phyloP scores from a whole-genome alignment of 2,888 invertebrate species.

The Macrosoma leucophasiata region DNA sequence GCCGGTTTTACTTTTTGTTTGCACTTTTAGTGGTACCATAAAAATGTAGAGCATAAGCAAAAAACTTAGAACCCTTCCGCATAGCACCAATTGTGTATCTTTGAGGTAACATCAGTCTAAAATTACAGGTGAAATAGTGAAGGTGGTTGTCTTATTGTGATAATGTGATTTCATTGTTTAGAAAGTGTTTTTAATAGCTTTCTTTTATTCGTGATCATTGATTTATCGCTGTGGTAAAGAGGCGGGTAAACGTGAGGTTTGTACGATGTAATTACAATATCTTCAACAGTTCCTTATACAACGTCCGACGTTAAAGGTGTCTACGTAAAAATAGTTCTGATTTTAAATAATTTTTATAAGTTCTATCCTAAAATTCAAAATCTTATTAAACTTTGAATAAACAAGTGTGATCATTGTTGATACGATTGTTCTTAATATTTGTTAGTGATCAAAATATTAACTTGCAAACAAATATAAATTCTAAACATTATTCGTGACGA shows the following conservation, averaged over 20 bases:
- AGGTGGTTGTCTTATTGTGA: slow-evolving; percentile 61
- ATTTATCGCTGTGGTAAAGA: slow-evolving; percentile 54
- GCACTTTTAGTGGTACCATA: slow-evolving; percentile 51
- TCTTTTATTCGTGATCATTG: slow-evolving; percentile 62
- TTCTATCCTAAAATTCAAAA: no score
- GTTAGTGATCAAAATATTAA: no score
- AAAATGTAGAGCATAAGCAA: slow-evolving; percentile 70
- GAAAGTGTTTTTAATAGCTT: slow-evolving; percentile 54
- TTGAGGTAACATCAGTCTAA: slow-evolving; percentile 54
- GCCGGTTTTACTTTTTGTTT: slow-evolving; percentile 50
- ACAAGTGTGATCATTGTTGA: no score
- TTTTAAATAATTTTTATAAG: no score
- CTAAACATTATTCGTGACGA: no score
- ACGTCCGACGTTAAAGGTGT: no score
- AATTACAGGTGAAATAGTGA: slow-evolving; percentile 72
- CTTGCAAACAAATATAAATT: no score
- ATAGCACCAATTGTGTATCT: slow-evolving; percentile 46
- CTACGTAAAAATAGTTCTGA: no score
- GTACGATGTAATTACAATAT: slow-evolving; percentile 31
- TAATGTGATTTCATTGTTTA: slow-evolving; percentile 60
- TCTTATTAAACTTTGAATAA: no score
- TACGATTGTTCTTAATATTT: no score
- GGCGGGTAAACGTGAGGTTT: slow-evolving; percentile 39
- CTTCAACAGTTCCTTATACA: no score
- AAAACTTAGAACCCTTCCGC: slow-evolving; percentile 64